phyloP scores from a whole-genome alignment of 1,140 invertebrate genomes.

The Aphelinus atriplicis region DNA sequence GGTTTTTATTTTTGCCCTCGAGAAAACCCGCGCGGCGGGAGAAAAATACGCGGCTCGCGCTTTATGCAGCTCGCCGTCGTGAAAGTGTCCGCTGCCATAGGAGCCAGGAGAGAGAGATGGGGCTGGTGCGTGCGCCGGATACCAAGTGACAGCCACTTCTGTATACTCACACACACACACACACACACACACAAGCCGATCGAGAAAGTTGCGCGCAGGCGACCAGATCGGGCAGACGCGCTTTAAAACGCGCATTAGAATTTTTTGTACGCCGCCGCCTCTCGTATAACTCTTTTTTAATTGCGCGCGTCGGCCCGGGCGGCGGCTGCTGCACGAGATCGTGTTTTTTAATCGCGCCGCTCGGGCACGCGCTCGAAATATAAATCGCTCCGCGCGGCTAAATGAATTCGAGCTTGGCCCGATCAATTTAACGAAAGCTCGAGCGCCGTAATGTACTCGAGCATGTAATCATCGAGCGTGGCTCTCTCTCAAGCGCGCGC shows the following conservation, averaged over 20 bases:
- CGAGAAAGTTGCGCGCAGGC: neutral
- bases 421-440: too few relatives aligned
- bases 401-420: too few relatives aligned
- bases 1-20: too few relatives aligned
- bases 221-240: neutral
- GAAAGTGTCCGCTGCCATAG: neutral
- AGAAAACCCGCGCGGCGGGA: neutral
- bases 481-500: too few relatives aligned
- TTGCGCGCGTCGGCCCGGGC: too few relatives aligned
- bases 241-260: slow-evolving; percentile 5
- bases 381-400: too few relatives aligned
- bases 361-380: too few relatives aligned
- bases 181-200: neutral
- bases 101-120: neutral
- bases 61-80: neutral
- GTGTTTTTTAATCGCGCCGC: too few relatives aligned
- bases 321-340: too few relatives aligned
- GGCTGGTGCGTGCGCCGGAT: neutral
- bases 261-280: neutral
- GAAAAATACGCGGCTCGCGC: neutral
- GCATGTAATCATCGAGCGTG: too few relatives aligned
- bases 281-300: neutral
- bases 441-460: too few relatives aligned
- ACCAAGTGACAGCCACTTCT: neutral
- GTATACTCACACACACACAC: too few relatives aligned